A percentile compares a stretch with the other conserved stretches of the same genome.
phyloP scores from a whole-genome alignment of 2,797 vertebrate genomes.

The Xenentodon cancila region DNA sequence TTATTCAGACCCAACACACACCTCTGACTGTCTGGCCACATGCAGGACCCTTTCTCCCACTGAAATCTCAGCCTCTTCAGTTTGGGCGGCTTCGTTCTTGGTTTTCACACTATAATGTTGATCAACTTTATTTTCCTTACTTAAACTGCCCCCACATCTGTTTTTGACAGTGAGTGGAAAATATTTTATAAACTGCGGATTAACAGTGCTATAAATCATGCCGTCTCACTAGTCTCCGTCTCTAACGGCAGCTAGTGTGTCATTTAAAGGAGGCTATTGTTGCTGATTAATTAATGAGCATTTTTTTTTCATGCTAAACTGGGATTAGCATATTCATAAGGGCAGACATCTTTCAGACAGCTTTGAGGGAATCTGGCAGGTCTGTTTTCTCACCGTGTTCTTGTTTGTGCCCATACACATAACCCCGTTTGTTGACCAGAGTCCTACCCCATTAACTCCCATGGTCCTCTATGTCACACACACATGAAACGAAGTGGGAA shows the following conservation, averaged over 20 bases:
- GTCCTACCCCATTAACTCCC: constrained; percentile 77
- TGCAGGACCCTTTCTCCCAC: constrained; percentile 13
- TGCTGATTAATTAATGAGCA: constrained; percentile 83
- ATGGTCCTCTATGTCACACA: constrained; percentile 74
- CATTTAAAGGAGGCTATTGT: constrained; percentile 81
- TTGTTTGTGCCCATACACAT: constrained; percentile 79
- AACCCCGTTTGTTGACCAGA: constrained; percentile 80
- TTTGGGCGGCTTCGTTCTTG: neutral
- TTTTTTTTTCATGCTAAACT: constrained; percentile 73
- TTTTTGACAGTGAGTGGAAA: neutral
- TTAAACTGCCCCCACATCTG: neutral
- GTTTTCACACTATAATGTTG: neutral
- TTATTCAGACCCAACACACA: constrained; percentile 45
- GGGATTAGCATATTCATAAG: constrained; percentile 88
- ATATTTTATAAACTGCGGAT: constrained; percentile 13
- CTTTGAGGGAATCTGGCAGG: constrained; percentile 77
- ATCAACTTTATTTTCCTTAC: neutral
- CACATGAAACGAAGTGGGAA: constrained; percentile 31
- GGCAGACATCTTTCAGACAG: constrained; percentile 83
- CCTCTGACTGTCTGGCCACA: constrained; percentile 44
- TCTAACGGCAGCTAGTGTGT: constrained; percentile 57
- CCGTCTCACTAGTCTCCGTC: constrained; percentile 23
- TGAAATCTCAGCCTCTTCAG: neutral
- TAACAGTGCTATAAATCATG: constrained; percentile 30
- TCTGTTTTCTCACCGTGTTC: constrained; percentile 80